Conservation (phyloP, 2,797 vertebrate genomes). For the Platyrinchus mystaceus region DNA sequence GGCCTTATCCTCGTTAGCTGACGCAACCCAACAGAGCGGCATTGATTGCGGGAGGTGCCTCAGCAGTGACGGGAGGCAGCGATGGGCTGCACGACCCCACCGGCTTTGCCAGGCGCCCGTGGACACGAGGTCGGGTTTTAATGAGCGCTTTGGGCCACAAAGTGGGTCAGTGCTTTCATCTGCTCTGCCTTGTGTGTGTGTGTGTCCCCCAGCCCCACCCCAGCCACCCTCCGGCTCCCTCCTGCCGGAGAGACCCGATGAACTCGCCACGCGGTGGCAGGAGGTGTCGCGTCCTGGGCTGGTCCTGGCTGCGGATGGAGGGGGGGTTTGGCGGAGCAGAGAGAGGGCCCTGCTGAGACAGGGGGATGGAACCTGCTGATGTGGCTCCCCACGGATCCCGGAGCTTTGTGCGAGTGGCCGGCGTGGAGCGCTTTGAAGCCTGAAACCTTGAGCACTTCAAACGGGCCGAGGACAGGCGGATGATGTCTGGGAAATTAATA, state of each 20-base stretch:
- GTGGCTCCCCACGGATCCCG: conserved; percentile 46
- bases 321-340: not conserved
- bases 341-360: conserved; percentile 12
- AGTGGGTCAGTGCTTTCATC: conserved; percentile 32
- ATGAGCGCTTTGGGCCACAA: not conserved
- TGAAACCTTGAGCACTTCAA: conserved; percentile 74
- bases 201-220: not conserved
- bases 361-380: conserved; percentile 53
- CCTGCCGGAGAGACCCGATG: not conserved
- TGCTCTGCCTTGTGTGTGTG: not conserved
- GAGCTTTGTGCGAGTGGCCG: conserved; percentile 64
- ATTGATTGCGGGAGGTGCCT: conserved; percentile 36
- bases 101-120: not conserved
- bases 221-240: not conserved
- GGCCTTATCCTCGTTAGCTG: conserved; percentile 50
- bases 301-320: conserved; percentile 34
- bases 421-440: conserved; percentile 70
- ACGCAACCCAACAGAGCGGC: conserved; percentile 4
- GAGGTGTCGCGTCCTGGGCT: not conserved
- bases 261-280: not conserved
- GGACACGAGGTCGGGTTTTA: not conserved
- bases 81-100: not conserved
- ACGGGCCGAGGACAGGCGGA: conserved; percentile 69
- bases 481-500: conserved; percentile 77
- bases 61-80: not conserved